Evolutionary conservation across 2,888 invertebrate genomes (phyloP).

Genomic region (Plagodis pulveraria): DNA sequence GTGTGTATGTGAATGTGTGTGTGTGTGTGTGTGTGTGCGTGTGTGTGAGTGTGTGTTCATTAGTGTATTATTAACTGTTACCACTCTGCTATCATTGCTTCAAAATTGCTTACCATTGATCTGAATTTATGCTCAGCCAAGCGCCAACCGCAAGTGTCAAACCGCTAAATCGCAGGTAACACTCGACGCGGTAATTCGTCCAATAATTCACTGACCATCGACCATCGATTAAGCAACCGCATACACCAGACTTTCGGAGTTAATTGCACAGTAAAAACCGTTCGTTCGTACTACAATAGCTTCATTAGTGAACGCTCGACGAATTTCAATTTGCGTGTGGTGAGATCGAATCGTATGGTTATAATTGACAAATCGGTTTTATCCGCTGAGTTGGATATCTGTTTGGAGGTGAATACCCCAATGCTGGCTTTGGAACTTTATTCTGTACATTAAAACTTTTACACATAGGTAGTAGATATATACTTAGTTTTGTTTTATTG

Average conservation of each 20-base stretch:
- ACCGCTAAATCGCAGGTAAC: conserved; percentile 40
- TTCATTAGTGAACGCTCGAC: conserved; percentile 60
- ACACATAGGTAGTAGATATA: no score
- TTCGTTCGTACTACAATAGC: conserved; percentile 56
- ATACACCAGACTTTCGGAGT: conserved; percentile 56
- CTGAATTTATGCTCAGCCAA: no score
- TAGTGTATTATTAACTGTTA: no score
- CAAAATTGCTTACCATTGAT: no score
- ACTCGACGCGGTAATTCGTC: conserved; percentile 36
- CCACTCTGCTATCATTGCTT: no score
- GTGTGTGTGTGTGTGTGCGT: no score
- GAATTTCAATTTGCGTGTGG: conserved; percentile 58
- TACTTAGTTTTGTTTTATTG: no score
- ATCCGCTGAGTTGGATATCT: conserved; percentile 25
- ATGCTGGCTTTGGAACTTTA: conserved; percentile 1
- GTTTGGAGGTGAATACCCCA: conserved; percentile 5
- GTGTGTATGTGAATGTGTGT: no score
- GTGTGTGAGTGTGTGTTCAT: no score
- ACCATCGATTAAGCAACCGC: conserved; percentile 59
- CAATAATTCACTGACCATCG: conserved; percentile 32
- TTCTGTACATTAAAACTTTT: no score
- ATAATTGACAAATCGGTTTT: conserved; percentile 58
- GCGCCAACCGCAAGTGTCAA: conserved; percentile 13
- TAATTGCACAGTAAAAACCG: conserved; percentile 69
- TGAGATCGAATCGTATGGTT: conserved; percentile 47